Percentiles rank a stretch among this genome's conserved stretches.
These are phyloP conservation scores for Lepisosteus osseus DNA, from an alignment of 2,113 vertebrate genomes.

Conservation along the genomic window DNA sequence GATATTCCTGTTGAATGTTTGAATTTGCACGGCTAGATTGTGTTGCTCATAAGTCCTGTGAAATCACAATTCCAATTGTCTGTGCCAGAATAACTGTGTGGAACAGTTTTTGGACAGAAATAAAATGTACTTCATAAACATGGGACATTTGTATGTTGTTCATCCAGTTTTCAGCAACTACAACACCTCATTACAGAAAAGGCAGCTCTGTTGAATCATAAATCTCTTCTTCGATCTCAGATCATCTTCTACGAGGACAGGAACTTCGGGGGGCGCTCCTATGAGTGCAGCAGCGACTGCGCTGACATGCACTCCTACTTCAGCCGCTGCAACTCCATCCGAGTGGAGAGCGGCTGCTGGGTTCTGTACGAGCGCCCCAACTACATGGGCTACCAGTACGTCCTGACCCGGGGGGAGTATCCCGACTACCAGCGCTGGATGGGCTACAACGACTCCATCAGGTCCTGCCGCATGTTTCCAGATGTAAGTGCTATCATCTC, in stretches of 20 bases:
- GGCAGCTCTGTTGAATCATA: too few relatives aligned
- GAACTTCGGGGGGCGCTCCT: slow-evolving; percentile 67
- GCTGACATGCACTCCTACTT: slow-evolving; percentile 61
- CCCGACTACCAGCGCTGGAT: slow-evolving; percentile 33
- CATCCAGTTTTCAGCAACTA: too few relatives aligned
- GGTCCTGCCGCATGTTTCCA: slow-evolving; percentile 23
- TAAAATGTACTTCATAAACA: too few relatives aligned
- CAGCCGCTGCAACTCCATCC: slow-evolving; percentile 61
- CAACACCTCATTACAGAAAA: too few relatives aligned
- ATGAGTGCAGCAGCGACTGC: slow-evolving; percentile 66
- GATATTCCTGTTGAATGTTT: too few relatives aligned
- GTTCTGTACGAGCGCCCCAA: slow-evolving; percentile 33
- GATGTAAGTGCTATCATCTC: slow-evolving; percentile 10
- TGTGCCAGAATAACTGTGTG: too few relatives aligned
- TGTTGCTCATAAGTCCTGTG: too few relatives aligned
- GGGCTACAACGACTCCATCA: slow-evolving; percentile 7
- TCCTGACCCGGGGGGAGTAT: slow-evolving; percentile 29
- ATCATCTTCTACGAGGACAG: slow-evolving; percentile 64
- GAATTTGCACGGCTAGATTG: too few relatives aligned
- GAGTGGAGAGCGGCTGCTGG: slow-evolving; percentile 68
- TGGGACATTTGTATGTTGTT: too few relatives aligned
- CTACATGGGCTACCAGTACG: slow-evolving; percentile 36
- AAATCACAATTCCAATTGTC: too few relatives aligned
- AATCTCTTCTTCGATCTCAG: slow-evolving; percentile 28
- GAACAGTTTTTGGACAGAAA: too few relatives aligned